Percentiles rank a stretch among this genome's conserved stretches.
Evolutionary conservation across 1,140 invertebrate genomes (phyloP).

Genomic region (Mylabris phalerata): DNA sequence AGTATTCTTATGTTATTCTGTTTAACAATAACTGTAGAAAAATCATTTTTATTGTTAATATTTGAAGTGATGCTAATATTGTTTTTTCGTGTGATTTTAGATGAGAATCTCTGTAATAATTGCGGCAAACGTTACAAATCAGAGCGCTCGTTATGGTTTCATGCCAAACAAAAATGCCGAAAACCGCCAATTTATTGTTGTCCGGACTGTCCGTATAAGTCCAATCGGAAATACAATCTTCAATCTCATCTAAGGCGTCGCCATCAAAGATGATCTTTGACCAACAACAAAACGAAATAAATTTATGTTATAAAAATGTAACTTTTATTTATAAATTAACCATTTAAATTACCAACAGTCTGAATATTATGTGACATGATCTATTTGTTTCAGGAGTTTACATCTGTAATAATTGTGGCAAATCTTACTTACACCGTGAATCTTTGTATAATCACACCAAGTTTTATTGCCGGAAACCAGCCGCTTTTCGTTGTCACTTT

Average conservation of each 20-base stretch:
- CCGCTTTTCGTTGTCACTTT: conserved; percentile 46
- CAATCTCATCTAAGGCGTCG: background rate
- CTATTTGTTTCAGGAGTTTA: background rate
- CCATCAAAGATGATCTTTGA: background rate
- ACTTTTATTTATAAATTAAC: too few relatives aligned
- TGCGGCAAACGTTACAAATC: background rate
- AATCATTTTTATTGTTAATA: too few relatives aligned
- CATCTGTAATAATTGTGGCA: conserved; percentile 14
- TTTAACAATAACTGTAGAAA: too few relatives aligned
- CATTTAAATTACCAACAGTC: too few relatives aligned
- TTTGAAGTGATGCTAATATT: too few relatives aligned
- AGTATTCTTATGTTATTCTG: too few relatives aligned
- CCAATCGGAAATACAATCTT: background rate
- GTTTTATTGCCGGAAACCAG: conserved; percentile 57
- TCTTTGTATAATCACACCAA: conserved; percentile 43
- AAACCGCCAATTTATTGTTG: background rate
- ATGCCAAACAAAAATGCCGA: conserved; percentile 2
- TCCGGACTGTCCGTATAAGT: background rate
- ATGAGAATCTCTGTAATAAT: background rate
- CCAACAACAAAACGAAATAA: too few relatives aligned
- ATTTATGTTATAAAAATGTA: too few relatives aligned
- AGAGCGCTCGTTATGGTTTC: background rate
- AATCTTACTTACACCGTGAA: conserved; percentile 13
- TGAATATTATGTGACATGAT: background rate
- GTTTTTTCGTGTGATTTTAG: too few relatives aligned